Base-by-base conservation (phyloP, 2,797 vertebrate species). In the Chelon auratus region DNA sequence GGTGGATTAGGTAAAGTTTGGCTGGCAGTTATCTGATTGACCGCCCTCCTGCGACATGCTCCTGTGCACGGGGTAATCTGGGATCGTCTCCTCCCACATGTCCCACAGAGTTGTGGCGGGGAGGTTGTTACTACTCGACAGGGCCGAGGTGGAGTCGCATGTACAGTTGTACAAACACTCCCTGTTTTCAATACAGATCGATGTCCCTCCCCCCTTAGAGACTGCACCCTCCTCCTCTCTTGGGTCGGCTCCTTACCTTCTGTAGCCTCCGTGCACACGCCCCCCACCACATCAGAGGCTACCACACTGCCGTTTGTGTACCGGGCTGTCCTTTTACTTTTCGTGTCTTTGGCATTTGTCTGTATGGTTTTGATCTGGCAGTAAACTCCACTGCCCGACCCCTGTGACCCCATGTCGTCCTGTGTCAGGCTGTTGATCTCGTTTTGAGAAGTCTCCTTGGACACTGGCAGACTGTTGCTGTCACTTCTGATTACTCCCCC, bases 281-380 rank as follows among this genome's bases (percentile, higher is more conserved):
- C 94, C 26, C 93, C 95, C 60, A 95, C 85, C 79, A 83, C 84
- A 30, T 95, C 94, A 0, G 95, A 93, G 9, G 93, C 90, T 9
- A 95, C 94, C 33, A 95, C 90, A 15, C 94, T 95, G 54, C 94
- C 95, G 51, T 95, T 95, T 59, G 89, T 89, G 42, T 95, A 95
- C 5, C 91, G 92, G 68, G 91, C 77, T 77, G 81, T 84, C 84
- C 90, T 85, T 86, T 92, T 94, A 11, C 86, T 82, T 66, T 70
- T 88, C 3, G 78, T 53, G 55, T 93, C 93, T 62, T 72, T 91
- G 18, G 90, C 67, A 69, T 92, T 92, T 42, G 81, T 70, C 80
- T 48, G 77, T 64, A 88, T 61, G 26, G 81, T 75, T 82, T 89
- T 94, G 26, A 94, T 93, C 75, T 94, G 93, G 86, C 94, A 95